Evolutionary conservation across 2,113 vertebrate genomes (phyloP).

Genomic region (Bambusicola thoracicus): DNA sequence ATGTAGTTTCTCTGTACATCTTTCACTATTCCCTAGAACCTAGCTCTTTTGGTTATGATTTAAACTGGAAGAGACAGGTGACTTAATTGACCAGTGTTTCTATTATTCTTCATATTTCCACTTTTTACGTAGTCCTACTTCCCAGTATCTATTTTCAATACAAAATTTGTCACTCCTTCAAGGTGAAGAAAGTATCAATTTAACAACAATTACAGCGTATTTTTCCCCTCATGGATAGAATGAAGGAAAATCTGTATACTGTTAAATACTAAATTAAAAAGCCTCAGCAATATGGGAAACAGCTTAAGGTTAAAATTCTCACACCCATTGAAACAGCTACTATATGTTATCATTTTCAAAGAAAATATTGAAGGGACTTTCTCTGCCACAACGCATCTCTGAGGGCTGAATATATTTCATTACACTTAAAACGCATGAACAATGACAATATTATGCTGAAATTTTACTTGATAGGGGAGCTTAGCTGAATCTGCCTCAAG

Average conservation of each 20-base stretch:
- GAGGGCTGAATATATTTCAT: neutral
- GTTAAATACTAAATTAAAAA: neutral
- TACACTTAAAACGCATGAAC: neutral
- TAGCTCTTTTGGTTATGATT: neutral
- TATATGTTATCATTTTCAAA: neutral
- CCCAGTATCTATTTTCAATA: neutral
- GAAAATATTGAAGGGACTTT: neutral
- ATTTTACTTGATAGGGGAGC: neutral
- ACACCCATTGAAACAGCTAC: neutral
- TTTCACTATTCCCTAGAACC: neutral
- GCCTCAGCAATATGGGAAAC: neutral
- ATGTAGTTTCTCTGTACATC: neutral
- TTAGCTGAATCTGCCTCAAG: neutral
- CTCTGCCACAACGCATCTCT: neutral
- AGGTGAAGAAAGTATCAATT: neutral
- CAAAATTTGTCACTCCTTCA: neutral
- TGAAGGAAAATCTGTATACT: neutral
- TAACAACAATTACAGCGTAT: neutral
- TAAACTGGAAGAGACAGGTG: neutral
- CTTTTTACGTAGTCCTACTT: neutral
- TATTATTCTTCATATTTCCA: neutral
- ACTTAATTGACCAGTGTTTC: neutral
- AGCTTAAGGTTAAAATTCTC: neutral
- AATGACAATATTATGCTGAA: neutral
- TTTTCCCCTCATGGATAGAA: neutral